Conservation (phyloP, 2,113 vertebrate species). For the Callopanchax toddi region DNA sequence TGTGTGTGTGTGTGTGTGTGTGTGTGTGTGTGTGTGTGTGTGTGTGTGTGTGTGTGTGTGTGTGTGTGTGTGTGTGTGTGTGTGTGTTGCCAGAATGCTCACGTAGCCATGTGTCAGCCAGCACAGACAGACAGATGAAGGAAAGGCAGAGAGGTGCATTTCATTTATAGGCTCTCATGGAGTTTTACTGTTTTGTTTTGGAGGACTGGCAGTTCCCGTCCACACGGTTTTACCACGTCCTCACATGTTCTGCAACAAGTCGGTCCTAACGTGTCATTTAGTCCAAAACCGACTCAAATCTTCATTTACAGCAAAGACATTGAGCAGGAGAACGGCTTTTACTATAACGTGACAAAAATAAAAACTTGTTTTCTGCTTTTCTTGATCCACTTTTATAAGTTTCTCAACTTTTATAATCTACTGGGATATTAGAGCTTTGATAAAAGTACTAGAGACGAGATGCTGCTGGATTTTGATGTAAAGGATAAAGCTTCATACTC, state of each 20-base stretch:
- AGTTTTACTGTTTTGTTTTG: conserved; percentile 73
- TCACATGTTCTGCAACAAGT: conserved; percentile 50
- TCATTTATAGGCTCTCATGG: conserved; percentile 55
- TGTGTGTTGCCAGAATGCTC: conserved; percentile 1
- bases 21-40: conserved; percentile 13
- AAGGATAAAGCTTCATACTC: too few species aligned
- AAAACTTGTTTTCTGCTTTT: too few species aligned
- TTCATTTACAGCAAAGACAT: conserved; percentile 12
- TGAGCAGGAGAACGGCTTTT: neutral
- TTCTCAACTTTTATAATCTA: too few species aligned
- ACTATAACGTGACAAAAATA: too few species aligned
- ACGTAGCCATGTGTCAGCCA: conserved; percentile 17
- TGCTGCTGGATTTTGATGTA: too few species aligned
- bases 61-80: conserved; percentile 3
- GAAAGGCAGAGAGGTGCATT: conserved; percentile 43
- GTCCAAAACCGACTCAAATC: conserved; percentile 4
- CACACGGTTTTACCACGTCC: conserved; percentile 51
- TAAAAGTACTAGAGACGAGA: too few species aligned
- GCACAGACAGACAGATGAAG: conserved; percentile 35
- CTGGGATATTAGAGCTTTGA: too few species aligned
- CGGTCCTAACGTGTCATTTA: conserved; percentile 26
- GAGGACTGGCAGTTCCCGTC: conserved; percentile 42
- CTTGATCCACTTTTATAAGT: too few species aligned
- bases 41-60: conserved; percentile 13
- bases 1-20: conserved; percentile 13